A percentile compares a stretch with the other conserved stretches of the same genome.
These are phyloP conservation scores for Saturnia japonica DNA, from an alignment of 2,888 invertebrate genomes.

Conservation along the genomic window DNA sequence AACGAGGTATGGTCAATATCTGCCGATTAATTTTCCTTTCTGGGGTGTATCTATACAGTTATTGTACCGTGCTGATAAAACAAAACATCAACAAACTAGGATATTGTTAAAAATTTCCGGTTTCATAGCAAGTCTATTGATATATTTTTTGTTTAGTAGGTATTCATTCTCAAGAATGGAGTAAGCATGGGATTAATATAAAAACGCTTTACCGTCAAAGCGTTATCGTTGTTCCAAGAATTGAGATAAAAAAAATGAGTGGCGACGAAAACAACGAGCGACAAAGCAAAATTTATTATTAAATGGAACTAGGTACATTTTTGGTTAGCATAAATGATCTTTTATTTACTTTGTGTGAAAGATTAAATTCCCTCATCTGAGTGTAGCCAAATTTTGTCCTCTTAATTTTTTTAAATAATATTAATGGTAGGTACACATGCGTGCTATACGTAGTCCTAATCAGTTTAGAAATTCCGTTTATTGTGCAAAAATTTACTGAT, in stretches of 20 bases:
- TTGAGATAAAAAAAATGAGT: conserved; percentile 51
- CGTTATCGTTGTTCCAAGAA: conserved; percentile 63
- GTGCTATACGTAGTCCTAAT: background rate
- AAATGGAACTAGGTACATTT: conserved; percentile 42
- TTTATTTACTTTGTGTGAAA: background rate
- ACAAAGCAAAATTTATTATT: conserved; percentile 39
- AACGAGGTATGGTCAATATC: too few relatives aligned
- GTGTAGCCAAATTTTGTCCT: background rate
- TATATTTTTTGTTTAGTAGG: background rate
- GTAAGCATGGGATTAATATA: conserved; percentile 49
- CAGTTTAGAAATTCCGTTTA: background rate
- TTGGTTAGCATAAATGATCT: background rate
- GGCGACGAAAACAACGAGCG: conserved; percentile 48
- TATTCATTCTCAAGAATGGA: conserved; percentile 8
- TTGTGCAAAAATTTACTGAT: background rate
- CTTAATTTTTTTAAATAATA: background rate
- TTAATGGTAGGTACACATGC: background rate
- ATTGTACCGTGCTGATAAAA: too few relatives aligned
- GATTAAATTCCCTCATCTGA: background rate
- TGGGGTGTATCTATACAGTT: too few relatives aligned
- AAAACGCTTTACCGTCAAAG: conserved; percentile 50
- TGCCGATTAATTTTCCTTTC: too few relatives aligned
- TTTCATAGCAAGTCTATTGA: background rate
- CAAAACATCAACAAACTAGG: background rate
- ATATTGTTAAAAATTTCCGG: background rate